Evolutionary conservation across 1,140 invertebrate genomes (phyloP).

Genomic region (Drosophila aff.): DNA sequence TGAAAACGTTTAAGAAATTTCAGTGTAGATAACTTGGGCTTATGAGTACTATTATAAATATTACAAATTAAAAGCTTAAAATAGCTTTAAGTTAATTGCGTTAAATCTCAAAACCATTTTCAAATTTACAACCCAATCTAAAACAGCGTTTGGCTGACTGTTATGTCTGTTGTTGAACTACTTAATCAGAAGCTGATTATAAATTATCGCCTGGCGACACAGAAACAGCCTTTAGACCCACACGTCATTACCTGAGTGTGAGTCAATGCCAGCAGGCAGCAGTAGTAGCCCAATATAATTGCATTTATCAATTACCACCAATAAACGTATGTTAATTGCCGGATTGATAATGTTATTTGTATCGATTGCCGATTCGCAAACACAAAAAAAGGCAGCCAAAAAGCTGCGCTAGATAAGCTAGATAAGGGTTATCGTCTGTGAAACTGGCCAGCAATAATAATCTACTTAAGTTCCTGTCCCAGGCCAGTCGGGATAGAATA

Average conservation of each 20-base stretch:
- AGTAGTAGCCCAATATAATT: constrained; percentile 13
- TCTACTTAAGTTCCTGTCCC: constrained; percentile 9
- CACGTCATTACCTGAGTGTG: constrained; percentile 55
- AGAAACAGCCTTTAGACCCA: constrained; percentile 45
- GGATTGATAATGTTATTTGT: constrained; percentile 19
- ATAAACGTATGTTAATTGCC: constrained; percentile 43
- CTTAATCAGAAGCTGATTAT: constrained; percentile 17
- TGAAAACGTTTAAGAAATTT: no score
- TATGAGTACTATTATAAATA: not conserved
- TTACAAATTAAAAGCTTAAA: not conserved
- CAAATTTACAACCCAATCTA: no score
- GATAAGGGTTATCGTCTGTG: constrained; percentile 38
- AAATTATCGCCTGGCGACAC: not conserved
- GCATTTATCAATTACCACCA: constrained; percentile 15
- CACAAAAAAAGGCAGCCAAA: constrained; percentile 19
- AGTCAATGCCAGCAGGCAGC: constrained; percentile 33
- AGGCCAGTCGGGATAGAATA: constrained; percentile 38
- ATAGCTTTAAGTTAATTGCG: not conserved
- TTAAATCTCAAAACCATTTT: no score
- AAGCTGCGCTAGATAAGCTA: constrained; percentile 51
- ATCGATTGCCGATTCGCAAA: constrained; percentile 7
- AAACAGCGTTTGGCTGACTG: not conserved
- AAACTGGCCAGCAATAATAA: constrained; percentile 35
- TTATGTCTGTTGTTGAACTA: not conserved
- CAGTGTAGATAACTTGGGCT: no score